Base-by-base conservation (phyloP, 2,113 vertebrate species). In the human region DNA sequence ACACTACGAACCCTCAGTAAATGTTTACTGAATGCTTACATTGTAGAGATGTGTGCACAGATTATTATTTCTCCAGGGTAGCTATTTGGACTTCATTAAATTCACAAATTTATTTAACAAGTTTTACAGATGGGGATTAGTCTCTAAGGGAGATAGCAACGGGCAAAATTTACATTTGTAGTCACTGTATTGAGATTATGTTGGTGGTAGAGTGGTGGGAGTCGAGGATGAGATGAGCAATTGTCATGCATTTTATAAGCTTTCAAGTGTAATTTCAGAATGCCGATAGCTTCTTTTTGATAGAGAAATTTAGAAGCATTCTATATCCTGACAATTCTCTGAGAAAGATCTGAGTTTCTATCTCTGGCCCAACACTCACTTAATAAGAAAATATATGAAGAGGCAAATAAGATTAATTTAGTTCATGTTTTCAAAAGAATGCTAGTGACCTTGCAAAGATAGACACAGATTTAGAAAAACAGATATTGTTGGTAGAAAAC, bases 91-190 rank as follows among this genome's bases (percentile, higher is more conserved):
- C 89, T 75, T 59, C 86, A 45, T 89, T 93, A 88, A 87, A 94
- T 87, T 93, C 61, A 88, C 48, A 95, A 48, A 95, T 89, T 92
- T 35, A 94, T 90, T 76, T 83, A 96, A 80, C 40, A 95, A 72
- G 43, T 95, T 97, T 95, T 94, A 85, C 45, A 76, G 72, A 93
- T 92, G 48, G 16, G 13, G 50, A 88, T 96, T 90, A 55, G 38
- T 93, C n/a, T 93, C 91, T 59, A 88, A 94, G 80, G 64, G 89
- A 79, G 43, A 68, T 40, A 80, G 45, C 55, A 90, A 95, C 30
- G 93, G 85, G 32, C 5, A n/a, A 73, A 86, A 94, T 95, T 93
- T 95, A 93, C 61, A 87, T 91, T 95, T 94, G 20, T 66, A 90
- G 87, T 93, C 82, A 91, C n/a, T 91, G 27, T 90, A 35, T 72